phyloP scores from a whole-genome alignment of 2,888 invertebrate genomes.

The Auanema freiburgensis region DNA sequence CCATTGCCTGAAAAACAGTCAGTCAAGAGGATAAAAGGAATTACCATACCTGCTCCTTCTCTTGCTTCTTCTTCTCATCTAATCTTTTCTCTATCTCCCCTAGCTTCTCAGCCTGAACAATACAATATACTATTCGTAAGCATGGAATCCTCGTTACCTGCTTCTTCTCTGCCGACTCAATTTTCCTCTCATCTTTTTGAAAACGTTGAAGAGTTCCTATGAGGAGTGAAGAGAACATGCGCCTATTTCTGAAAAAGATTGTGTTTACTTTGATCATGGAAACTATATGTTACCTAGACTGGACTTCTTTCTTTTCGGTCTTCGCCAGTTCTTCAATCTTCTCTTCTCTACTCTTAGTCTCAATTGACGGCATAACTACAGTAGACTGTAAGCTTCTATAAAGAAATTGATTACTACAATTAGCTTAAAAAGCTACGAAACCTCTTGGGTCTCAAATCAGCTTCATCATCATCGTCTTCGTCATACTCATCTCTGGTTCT shows the following conservation, averaged over 20 bases:
- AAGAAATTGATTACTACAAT: not conserved
- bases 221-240: conserved; percentile 88
- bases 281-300: conserved; percentile 41
- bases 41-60: conserved; percentile 77
- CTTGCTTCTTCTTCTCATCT: conserved; percentile 84
- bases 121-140: too few species aligned
- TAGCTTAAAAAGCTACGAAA: too few species aligned
- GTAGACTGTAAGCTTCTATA: conserved; percentile 35
- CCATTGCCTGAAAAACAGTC: conserved; percentile 67
- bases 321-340: conserved; percentile 78
- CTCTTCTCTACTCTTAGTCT: conserved; percentile 80
- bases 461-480: too few species aligned
- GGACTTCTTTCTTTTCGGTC: conserved; percentile 52
- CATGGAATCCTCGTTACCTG: too few species aligned
- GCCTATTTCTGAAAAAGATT: conserved; percentile 74
- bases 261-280: not conserved
- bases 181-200: conserved; percentile 79
- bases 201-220: conserved; percentile 93
- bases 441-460: too few species aligned
- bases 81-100: conserved; percentile 88
- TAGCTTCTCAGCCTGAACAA: conserved; percentile 77
- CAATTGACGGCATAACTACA: conserved; percentile 66
- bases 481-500: too few species aligned
- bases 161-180: conserved; percentile 19
- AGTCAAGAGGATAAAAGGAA: not conserved